Conservation (phyloP, 2,797 vertebrate genomes). For the Sternarchorhynchus goeldii region DNA sequence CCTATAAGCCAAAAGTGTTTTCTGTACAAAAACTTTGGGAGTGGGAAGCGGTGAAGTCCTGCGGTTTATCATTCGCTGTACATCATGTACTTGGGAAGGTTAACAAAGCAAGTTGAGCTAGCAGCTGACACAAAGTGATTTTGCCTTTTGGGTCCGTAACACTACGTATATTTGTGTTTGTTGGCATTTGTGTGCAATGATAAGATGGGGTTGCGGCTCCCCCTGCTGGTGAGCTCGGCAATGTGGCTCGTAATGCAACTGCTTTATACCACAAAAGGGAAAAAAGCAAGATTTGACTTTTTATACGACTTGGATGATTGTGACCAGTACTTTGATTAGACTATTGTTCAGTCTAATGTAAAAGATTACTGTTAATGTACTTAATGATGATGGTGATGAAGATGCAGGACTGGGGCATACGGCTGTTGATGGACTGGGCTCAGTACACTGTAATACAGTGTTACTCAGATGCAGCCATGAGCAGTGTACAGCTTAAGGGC, state of each 20-base stretch:
- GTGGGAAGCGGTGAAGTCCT: neutral
- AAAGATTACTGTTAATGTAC: neutral
- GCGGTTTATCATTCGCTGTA: neutral
- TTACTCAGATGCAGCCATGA: too few relatives aligned
- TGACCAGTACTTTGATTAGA: neutral
- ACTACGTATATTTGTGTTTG: conserved; percentile 31
- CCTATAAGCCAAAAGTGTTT: conserved; percentile 20
- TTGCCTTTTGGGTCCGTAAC: conserved; percentile 35
- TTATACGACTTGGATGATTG: neutral
- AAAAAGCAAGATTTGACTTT: neutral
- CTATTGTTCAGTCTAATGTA: neutral
- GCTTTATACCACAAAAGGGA: neutral
- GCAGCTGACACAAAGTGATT: conserved; percentile 4
- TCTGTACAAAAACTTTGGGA: too few relatives aligned
- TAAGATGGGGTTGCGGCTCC: conserved; percentile 55
- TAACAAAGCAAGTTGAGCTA: conserved; percentile 20
- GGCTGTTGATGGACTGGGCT: neutral
- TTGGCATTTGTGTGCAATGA: conserved; percentile 14
- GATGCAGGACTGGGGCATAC: neutral
- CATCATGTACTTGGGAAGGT: neutral
- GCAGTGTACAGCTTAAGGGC: too few relatives aligned
- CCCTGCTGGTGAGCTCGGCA: conserved; percentile 50
- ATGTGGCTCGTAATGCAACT: neutral
- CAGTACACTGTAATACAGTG: too few relatives aligned
- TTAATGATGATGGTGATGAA: neutral